Conservation (phyloP, 2,797 vertebrate species). For the Cottoperca gobio region DNA sequence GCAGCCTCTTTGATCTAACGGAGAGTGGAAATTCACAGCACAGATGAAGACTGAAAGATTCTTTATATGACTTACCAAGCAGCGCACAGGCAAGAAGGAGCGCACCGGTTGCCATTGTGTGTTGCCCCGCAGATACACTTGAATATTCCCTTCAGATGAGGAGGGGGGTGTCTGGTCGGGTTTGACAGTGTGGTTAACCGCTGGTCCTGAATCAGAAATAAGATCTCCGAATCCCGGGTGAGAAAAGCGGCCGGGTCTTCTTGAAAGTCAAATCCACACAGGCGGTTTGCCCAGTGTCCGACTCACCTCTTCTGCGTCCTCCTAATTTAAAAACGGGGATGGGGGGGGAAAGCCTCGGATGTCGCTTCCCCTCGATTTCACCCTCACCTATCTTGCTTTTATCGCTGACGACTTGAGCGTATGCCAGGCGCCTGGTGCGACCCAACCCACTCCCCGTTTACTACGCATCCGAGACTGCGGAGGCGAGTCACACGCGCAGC, state of each 20-base stretch:
- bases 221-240: conserved; percentile 33
- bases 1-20: conserved; percentile 21
- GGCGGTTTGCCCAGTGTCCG: conserved; percentile 42
- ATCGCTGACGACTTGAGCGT: conserved; percentile 67
- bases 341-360: conserved; percentile 17
- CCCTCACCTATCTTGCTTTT: conserved; percentile 71
- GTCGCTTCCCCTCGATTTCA: conserved; percentile 43
- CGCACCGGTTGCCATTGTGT: conserved; percentile 83
- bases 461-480: conserved; percentile 80
- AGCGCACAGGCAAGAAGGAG: conserved; percentile 76
- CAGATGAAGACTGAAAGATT: neutral
- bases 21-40: neutral
- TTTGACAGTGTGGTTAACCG: conserved; percentile 24
- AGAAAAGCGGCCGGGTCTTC: neutral
- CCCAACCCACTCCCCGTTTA: conserved; percentile 80
- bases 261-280: conserved; percentile 63
- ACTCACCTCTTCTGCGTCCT: conserved; percentile 52
- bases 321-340: conserved; percentile 16
- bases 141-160: conserved; percentile 54
- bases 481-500: conserved; percentile 57
- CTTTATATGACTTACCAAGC: conserved; percentile 80
- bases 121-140: conserved; percentile 62
- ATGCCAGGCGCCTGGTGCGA: conserved; percentile 72
- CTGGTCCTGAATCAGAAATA: conserved; percentile 33
- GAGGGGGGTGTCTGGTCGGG: conserved; percentile 32